Evolutionary conservation across 2,797 vertebrate genomes (phyloP).

Genomic region (Echeneis naucrates): DNA sequence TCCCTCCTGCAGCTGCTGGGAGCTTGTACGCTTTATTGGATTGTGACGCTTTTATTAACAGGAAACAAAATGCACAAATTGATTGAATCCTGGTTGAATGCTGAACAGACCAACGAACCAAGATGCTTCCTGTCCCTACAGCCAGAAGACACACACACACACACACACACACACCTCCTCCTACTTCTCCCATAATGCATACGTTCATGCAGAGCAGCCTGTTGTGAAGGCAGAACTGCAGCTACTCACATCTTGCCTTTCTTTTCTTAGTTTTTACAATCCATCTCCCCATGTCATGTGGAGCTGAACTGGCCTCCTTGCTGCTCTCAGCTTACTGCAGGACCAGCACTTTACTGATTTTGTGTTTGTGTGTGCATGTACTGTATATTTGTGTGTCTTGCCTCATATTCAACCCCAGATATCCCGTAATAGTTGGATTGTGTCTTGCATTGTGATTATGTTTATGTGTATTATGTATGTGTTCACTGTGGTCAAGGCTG

Average conservation of each 20-base stretch:
- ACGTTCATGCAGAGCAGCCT: constrained; percentile 26
- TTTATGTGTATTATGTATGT: too few relatives aligned
- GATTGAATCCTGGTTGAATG: constrained; percentile 20
- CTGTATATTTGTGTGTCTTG: neutral
- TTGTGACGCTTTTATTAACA: constrained; percentile 16
- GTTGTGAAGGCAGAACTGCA: constrained; percentile 45
- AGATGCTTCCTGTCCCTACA: constrained; percentile 17
- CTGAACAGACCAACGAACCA: neutral
- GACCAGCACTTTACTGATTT: constrained; percentile 7
- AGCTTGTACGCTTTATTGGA: constrained; percentile 15
- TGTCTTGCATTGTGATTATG: too few relatives aligned
- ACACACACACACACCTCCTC: too few relatives aligned
- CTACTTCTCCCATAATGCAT: constrained; percentile 29
- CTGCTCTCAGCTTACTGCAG: constrained; percentile 28
- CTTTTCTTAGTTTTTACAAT: constrained; percentile 48
- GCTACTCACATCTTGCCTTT: constrained; percentile 42
- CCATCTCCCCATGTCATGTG: constrained; percentile 52
- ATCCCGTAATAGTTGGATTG: too few relatives aligned
- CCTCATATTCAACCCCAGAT: neutral
- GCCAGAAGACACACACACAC: constrained; percentile 17
- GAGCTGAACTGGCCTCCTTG: constrained; percentile 33
- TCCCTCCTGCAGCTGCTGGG: neutral
- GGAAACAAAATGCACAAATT: neutral
- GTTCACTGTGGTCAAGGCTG: too few relatives aligned
- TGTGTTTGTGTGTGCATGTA: neutral